Evolutionary conservation across 64 coral and sea anemone genomes (phyloP), one percentile per base, ranked within the genome.

Genomic region (Cladopsammia gracilis): DNA sequence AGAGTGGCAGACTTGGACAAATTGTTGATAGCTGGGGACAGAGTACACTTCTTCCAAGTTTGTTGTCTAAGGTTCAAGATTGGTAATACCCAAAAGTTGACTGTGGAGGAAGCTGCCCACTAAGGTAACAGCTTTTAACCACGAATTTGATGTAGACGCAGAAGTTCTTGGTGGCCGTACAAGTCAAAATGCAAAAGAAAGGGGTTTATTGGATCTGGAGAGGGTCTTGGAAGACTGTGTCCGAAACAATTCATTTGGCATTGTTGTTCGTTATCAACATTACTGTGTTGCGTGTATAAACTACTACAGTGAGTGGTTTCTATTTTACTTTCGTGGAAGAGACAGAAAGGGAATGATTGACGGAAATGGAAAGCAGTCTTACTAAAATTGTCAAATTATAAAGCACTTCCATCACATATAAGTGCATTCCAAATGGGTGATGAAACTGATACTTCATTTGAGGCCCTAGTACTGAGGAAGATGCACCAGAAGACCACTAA

Each of bases 281-380:
- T 73, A 73, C 26, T 73, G 70, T 73, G 70, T 45, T 7, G 25
- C 70, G 7, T 73, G 70, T 13, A 73, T 73, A 10, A 73, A 73
- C 70, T 11, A 13, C 34, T 73, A 46, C 13, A 11, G 70, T 10
- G 25, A 73, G 15, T 73, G 70, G 70, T 73, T 73, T 45, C 5
- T 73, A 25, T 73, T 45, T 45, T 23, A 73, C 34, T 73, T 11
- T 12, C 70, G 43, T 5, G 25, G 24, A 73, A 73, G 70, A 45
- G 70, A 73, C 70, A 73, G 12, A 7, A 46, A 13, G 7, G 70
- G 70, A 25, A 73, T 16, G 26, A 13, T 73, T 9, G 70, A 73
- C 3, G 42, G 70, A 45, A 16, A 73, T 14, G 70, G 70, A 44
- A 73, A 45, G 70, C 70, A 10, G 34, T 73, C 9, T 73, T 73